Conservation (phyloP, 1,140 invertebrate species). For the Eulimnadia texana region DNA sequence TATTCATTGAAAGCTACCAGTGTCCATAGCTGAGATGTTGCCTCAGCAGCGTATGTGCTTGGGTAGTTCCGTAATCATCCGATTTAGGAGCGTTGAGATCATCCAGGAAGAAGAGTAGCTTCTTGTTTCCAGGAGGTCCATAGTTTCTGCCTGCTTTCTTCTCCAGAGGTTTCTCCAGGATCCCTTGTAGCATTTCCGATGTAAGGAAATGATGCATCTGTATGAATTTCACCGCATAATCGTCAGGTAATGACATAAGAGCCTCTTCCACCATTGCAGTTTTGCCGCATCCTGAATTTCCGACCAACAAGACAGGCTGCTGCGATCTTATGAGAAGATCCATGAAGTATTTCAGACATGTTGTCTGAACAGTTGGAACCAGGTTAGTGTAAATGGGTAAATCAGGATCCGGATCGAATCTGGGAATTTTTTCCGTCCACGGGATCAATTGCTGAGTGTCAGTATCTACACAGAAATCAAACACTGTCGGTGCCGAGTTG, state of each 20-base stretch:
- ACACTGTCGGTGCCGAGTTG: constrained; percentile 59
- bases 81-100: constrained; percentile 98
- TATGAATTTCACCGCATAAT: constrained; percentile 74
- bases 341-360: constrained; percentile 73
- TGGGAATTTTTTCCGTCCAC: constrained; percentile 75
- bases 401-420: constrained; percentile 83
- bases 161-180: constrained; percentile 87
- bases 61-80: constrained; percentile 84
- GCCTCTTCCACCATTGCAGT: constrained; percentile 78
- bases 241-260: constrained; percentile 60
- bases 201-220: constrained; percentile 96
- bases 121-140: constrained; percentile 86
- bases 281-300: constrained; percentile 79
- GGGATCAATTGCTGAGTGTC: constrained; percentile 77
- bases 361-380: constrained; percentile 88
- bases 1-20: constrained; percentile 42
- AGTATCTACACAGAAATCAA: constrained; percentile 84
- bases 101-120: constrained; percentile 90
- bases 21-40: constrained; percentile 92
- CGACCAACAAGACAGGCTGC: constrained; percentile 63
- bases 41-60: constrained; percentile 86
- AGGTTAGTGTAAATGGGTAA: constrained; percentile 72
- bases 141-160: constrained; percentile 94
- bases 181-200: constrained; percentile 89
- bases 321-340: constrained; percentile 74